Evolutionary conservation across 2,797 vertebrate genomes (phyloP), one percentile per base, ranked within the genome.

Genomic region (Tragelaphus eurycerus): DNA sequence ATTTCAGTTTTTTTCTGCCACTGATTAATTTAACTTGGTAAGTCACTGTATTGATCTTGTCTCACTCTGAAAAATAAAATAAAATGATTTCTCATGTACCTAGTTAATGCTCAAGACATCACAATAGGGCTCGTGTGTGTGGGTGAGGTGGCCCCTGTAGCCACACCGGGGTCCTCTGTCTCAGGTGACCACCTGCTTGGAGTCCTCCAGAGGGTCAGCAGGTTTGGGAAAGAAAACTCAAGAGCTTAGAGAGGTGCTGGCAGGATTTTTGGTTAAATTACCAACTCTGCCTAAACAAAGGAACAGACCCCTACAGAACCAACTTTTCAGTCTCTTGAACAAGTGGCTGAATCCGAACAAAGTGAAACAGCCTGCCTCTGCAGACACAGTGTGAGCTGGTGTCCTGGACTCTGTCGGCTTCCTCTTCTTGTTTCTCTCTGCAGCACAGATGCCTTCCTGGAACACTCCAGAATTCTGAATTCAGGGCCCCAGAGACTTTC

Each of bases 81-180:
- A 12, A 43, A 7, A 3, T 31, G 38, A 6, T 4, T 79, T 48
- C 81, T 55, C 81, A 2, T 0, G 31, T 0, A 0, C 25, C 16
- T 3, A 21, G 29, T 57, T 52, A 14, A 4, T 25, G 21, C 23
- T 57, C 31, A 1, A 3, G 19, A 13, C 3, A 16, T 52, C 16
- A 0, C 4, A 1, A 9, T 46, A 46, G 43, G 71, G 74, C 38
- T 46, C 2, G 1, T 7, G 4, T 4, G 13, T 46, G 74, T 8
- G 43, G 43, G 7, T 76, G 43, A 9, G 43, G 43, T 46, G 43
- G 2, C 13, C 74, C 15, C 13, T 46, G 43, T 2, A 16, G 74
- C 74, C 74, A 46, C 13, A 9, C 13, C 14, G 0, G 38, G 38
- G 27, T 25, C 43, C 71, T 74, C 67, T 74, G 67, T 12, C 67